Evolutionary conservation across 2,113 vertebrate genomes (phyloP).

Genomic region (Origma solitaria): DNA sequence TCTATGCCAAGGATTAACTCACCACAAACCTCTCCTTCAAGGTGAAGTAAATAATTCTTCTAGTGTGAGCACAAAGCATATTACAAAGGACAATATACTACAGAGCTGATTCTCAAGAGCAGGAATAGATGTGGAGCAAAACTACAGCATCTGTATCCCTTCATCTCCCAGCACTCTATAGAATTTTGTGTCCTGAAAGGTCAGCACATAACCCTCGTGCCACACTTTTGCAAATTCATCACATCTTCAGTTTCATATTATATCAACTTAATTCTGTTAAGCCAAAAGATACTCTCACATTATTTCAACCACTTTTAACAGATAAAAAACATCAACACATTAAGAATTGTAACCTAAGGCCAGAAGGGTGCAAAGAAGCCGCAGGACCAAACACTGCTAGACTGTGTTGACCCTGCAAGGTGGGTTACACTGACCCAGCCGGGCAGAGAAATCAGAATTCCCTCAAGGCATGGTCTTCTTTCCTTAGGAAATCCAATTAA

Average conservation of each 20-base stretch:
- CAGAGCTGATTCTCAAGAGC: background rate
- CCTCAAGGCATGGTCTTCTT: background rate
- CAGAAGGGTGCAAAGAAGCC: background rate
- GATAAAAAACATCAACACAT: background rate
- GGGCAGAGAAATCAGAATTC: background rate
- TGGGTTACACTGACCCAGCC: no score
- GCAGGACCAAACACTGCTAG: background rate
- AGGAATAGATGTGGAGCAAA: background rate
- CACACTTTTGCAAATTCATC: background rate
- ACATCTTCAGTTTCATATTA: background rate
- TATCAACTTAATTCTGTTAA: background rate
- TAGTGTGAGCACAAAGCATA: background rate
- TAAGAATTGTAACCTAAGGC: background rate
- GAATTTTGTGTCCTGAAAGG: background rate
- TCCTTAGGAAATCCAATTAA: background rate
- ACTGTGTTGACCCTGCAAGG: background rate
- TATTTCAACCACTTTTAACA: background rate
- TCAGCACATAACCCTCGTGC: accelerated
- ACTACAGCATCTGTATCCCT: background rate
- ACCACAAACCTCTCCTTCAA: background rate
- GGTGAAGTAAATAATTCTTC: background rate
- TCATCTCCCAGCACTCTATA: background rate
- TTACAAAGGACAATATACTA: background rate
- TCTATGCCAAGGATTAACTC: background rate
- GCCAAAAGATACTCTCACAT: background rate